Evolutionary conservation across 2,113 vertebrate genomes (phyloP), one percentile per base, ranked within the genome.

Genomic region (Suricata suricatta): DNA sequence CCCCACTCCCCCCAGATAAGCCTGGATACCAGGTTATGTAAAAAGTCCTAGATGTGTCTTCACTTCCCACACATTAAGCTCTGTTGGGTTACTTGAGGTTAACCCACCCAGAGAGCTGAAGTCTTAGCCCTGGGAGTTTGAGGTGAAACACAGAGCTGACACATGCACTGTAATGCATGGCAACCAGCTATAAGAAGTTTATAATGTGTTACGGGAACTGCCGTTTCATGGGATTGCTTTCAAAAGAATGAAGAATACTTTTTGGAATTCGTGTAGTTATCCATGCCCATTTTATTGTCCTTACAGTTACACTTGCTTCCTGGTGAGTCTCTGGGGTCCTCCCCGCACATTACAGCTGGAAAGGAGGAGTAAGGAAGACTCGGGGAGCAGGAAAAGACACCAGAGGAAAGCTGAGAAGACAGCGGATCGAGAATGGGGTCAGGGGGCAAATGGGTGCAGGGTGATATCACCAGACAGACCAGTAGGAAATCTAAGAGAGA

Each of bases 101-200:
- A 89, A 93, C 79, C 68, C 60, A 80, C 5, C 71, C 14, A 25
- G 29, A 88, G 35, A 76, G 29, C 21, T 29, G 23, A 81, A 27
- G 72, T 47, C 64, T 90, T 71, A 85, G 77, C 16, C 38, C 72
- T 25, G 57, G 52, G 72, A 50, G 21, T 47, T 5, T 3, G 63
- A 60, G 68, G 41, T 35, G 71, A 79, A 80, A 83, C 69, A 64
- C 2, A 6, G 52, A 69, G 60, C 57, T 27, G 88, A 38, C 71
- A 66, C 23, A 31, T 1, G 15, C 25, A 13, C 2, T 0, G 25
- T 11, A 35, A 82, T 1, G 29, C 35, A 8, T 0, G 29, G 63
- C 66, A 54, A 14, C 88, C 69, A 90, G 33, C 44, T 6, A 10
- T 6, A 17, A 47, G 79, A 72, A 66, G 80, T 27, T 8, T 2